These are phyloP conservation scores for Pomacea maculata DNA, from an alignment of 1,140 invertebrate species.

Conservation along the genomic window DNA sequence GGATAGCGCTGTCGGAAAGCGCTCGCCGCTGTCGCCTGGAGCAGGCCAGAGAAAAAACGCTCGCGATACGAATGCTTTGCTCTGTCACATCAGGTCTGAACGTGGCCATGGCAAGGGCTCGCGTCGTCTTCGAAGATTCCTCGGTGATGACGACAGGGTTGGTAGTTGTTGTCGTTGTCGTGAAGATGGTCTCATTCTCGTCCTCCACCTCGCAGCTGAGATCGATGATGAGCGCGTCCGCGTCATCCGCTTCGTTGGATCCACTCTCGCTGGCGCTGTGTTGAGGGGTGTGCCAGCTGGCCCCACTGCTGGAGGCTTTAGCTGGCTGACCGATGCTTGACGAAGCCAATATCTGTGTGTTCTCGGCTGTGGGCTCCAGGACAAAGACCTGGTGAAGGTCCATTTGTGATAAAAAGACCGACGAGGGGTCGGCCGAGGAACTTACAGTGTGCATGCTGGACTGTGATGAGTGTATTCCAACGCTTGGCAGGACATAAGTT, in stretches of 20 bases:
- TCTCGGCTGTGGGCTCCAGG: not conserved
- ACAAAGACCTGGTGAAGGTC: constrained; percentile 21
- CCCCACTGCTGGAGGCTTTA: not conserved
- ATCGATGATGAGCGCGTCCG: constrained; percentile 8
- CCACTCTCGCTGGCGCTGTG: constrained; percentile 12
- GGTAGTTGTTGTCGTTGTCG: not conserved
- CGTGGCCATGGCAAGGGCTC: not conserved
- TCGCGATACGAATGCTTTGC: constrained; percentile 7
- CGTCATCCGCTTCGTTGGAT: constrained; percentile 4
- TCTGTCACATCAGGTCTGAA: not conserved
- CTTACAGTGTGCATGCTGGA: too few relatives aligned
- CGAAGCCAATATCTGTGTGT: not conserved
- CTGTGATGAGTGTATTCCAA: too few relatives aligned
- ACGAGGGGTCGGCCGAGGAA: too few relatives aligned
- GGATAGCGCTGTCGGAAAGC: constrained; percentile 16
- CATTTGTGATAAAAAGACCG: not conserved
- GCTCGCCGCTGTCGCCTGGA: not conserved
- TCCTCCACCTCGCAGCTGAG: constrained; percentile 7
- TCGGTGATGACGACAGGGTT: too few relatives aligned
- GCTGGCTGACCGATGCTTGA: constrained; percentile 2
- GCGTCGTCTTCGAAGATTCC: too few relatives aligned
- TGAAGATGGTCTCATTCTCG: constrained; percentile 9
- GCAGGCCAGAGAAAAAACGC: constrained; percentile 14
- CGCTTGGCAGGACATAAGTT: too few relatives aligned
- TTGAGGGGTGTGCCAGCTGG: constrained; percentile 21